Evolutionary conservation across 2,888 invertebrate genomes (phyloP).

Genomic region (Microplitis manilae): DNA sequence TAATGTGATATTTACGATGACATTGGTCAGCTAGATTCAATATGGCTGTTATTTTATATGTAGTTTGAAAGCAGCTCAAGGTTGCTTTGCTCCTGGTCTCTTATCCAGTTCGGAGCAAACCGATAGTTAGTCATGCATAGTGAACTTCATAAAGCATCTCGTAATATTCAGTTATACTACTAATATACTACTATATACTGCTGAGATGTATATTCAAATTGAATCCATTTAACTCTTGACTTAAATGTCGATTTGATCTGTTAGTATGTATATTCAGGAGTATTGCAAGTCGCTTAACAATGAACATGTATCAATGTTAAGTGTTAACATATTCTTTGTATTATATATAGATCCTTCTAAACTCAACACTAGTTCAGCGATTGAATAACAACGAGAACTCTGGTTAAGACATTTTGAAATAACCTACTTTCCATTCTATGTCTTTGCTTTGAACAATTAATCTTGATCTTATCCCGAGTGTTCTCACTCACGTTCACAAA

Average conservation of each 20-base stretch:
- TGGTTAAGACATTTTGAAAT: not conserved
- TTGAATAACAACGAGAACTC: not conserved
- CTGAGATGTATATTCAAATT: constrained; percentile 14
- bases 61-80: constrained; percentile 31
- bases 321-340: not conserved
- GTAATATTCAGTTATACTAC: constrained; percentile 53
- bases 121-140: constrained; percentile 55
- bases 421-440: constrained; percentile 15
- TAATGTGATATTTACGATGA: constrained; percentile 67
- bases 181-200: not conserved
- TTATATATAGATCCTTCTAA: constrained; percentile 13
- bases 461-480: constrained; percentile 32
- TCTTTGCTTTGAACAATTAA: constrained; percentile 27
- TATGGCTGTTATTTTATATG: constrained; percentile 27
- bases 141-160: constrained; percentile 60
- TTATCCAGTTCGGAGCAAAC: constrained; percentile 51
- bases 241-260: constrained; percentile 27
- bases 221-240: constrained; percentile 24
- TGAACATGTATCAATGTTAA: constrained; percentile 6
- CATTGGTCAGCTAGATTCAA: constrained; percentile 38
- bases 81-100: constrained; percentile 9
- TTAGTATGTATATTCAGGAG: constrained; percentile 3
- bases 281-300: constrained; percentile 20
- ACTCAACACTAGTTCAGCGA: not conserved
- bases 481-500: constrained; percentile 8